Evolutionary conservation across 2,888 invertebrate species (phyloP).

Genomic region (Cybosia mesomella): DNA sequence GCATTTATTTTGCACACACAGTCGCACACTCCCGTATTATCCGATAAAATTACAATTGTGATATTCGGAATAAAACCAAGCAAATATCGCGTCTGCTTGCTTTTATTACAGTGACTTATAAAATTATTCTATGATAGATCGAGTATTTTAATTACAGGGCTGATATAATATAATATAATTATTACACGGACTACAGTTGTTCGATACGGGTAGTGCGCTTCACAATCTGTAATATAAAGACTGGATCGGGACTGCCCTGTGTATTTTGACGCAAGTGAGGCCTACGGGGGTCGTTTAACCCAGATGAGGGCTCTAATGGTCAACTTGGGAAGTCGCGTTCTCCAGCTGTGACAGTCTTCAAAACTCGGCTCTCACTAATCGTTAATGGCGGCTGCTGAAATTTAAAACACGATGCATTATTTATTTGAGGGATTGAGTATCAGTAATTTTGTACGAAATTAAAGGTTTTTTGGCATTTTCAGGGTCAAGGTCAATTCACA

Average conservation of each 20-base stretch:
- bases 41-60: constrained; percentile 62
- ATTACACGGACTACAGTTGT: constrained; percentile 33
- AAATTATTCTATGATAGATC: constrained; percentile 48
- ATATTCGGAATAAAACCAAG: constrained; percentile 71
- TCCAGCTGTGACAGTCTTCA: constrained; percentile 70
- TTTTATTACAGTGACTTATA: constrained; percentile 60
- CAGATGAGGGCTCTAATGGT: constrained; percentile 30
- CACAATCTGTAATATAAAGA: constrained; percentile 59
- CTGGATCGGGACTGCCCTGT: constrained; percentile 50
- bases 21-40: constrained; percentile 67
- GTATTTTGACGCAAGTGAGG: constrained; percentile 29
- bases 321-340: constrained; percentile 43
- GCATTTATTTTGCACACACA: constrained; percentile 71
- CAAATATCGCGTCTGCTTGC: constrained; percentile 69
- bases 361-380: constrained; percentile 70
- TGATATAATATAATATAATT: constrained; percentile 30
- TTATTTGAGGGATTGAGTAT: background rate
- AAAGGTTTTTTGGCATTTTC: background rate
- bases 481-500: background rate
- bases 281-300: constrained; percentile 24
- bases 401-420: constrained; percentile 26
- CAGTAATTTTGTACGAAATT: constrained; percentile 6
- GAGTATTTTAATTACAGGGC: constrained; percentile 43
- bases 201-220: constrained; percentile 55
- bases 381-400: constrained; percentile 83